phyloP scores from a whole-genome alignment of 2,888 invertebrate genomes.

The Rhodophaea formosa region DNA sequence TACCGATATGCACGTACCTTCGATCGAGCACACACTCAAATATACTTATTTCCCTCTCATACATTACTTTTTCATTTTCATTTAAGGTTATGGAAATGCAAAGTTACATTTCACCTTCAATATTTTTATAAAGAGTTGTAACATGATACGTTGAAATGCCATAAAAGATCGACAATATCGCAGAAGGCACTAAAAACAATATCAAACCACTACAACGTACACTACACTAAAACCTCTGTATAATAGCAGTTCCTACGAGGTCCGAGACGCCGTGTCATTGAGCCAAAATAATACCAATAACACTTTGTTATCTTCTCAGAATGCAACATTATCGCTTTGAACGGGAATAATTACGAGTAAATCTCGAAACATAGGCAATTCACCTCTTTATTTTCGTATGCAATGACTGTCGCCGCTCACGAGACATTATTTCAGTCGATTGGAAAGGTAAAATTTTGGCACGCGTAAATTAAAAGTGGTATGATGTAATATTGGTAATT shows the following conservation, averaged over 20 bases:
- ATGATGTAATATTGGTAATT: slow-evolving; percentile 40
- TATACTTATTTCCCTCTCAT: slow-evolving; percentile 14
- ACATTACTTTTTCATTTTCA: slow-evolving; percentile 30
- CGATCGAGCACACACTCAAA: background rate
- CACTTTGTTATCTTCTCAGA: slow-evolving; percentile 38
- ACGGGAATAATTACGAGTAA: slow-evolving; percentile 33
- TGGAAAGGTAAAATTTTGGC: slow-evolving; percentile 36
- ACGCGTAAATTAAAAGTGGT: slow-evolving; percentile 40
- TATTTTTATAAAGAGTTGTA: slow-evolving; percentile 37
- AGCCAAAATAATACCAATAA: slow-evolving; percentile 38
- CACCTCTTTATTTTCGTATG: slow-evolving; percentile 22
- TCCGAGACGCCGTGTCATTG: slow-evolving; percentile 30
- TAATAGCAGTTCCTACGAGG: slow-evolving; percentile 43
- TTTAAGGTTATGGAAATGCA: slow-evolving; percentile 51
- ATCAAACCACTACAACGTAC: slow-evolving; percentile 36
- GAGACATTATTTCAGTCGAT: slow-evolving; percentile 37
- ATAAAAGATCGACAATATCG: slow-evolving; percentile 48
- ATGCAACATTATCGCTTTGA: slow-evolving; percentile 37
- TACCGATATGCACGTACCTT: slow-evolving; percentile 30
- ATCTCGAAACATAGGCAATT: slow-evolving; percentile 25
- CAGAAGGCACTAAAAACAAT: slow-evolving; percentile 36
- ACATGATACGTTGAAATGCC: slow-evolving; percentile 46
- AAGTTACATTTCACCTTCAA: slow-evolving; percentile 34
- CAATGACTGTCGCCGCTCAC: slow-evolving; percentile 5
- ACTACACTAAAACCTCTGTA: slow-evolving; percentile 40